A percentile compares a stretch with the other conserved stretches of the same genome.
Evolutionary conservation across 2,113 vertebrate genomes (phyloP).

Genomic region (Lota lota): DNA sequence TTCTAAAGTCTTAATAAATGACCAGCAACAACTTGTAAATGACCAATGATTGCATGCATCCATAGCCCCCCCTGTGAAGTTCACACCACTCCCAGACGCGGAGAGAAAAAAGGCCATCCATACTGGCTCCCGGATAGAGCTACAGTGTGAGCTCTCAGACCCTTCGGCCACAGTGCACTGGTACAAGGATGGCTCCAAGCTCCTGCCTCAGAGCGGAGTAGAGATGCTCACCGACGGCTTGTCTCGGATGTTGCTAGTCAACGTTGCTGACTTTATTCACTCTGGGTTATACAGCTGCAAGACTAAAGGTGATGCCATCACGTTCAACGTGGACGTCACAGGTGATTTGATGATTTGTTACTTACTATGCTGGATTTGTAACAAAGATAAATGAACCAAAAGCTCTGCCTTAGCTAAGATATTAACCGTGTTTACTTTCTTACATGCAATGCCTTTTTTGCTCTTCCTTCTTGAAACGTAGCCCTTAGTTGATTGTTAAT

Average conservation of each 20-base stretch:
- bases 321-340: slow-evolving; percentile 75
- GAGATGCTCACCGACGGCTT: slow-evolving; percentile 60
- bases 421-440: slow-evolving; percentile 39
- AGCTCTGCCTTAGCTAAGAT: slow-evolving; percentile 34
- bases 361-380: slow-evolving; percentile 29
- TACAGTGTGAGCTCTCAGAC: slow-evolving; percentile 75
- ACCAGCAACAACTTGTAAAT: slow-evolving; percentile 12
- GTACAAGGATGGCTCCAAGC: slow-evolving; percentile 75
- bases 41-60: neutral
- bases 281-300: slow-evolving; percentile 77
- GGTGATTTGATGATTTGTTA: slow-evolving; percentile 63
- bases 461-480: slow-evolving; percentile 22
- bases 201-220: slow-evolving; percentile 64
- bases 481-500: slow-evolving; percentile 17
- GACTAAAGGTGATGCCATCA: slow-evolving; percentile 70
- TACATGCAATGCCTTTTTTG: slow-evolving; percentile 26
- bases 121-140: slow-evolving; percentile 60
- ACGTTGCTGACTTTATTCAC: slow-evolving; percentile 69
- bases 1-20: slow-evolving; percentile 18
- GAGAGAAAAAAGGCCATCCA: slow-evolving; percentile 68
- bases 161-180: slow-evolving; percentile 70
- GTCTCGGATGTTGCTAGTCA: slow-evolving; percentile 59
- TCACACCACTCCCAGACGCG: slow-evolving; percentile 68
- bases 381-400: slow-evolving; percentile 38
- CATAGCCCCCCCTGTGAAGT: slow-evolving; percentile 76